Evolutionary conservation across 1,140 invertebrate genomes (phyloP), one percentile per base, ranked within the genome.

Genomic region (Oedothorax gibbosus): DNA sequence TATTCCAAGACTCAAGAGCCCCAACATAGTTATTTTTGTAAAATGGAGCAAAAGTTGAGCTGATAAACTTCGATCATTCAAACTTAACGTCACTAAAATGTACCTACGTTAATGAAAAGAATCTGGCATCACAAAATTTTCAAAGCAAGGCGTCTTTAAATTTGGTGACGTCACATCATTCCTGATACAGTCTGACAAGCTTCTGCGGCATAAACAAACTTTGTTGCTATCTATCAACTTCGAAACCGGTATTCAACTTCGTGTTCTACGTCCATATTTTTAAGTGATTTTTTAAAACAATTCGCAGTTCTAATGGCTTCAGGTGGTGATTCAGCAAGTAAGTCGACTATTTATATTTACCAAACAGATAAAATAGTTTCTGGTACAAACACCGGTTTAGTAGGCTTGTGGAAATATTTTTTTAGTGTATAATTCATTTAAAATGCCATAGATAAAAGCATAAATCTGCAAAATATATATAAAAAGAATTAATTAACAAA

Each of bases 181-280:
- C 72, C 54, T 35, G 54, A 12, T 35, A 57, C 56, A 54, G 21
- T 57, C 54, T 49, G 53, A 5, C 20, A 56, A 57, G 18, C 72
- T 60, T 71, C 50, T 57, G 35, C 18, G 11, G 18, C 15, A 75
- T 75, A 75, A 75, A 75, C 72, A 75, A 75, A 57, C 72, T 75
- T 75, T 20, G 35, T 35, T 35, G 35, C 35, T 35, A 35, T 35
- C 35, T 35, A 35, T 35, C 35, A 35, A 35, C 35, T 35, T 35
- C 35, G 35, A 35, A 35, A n/a, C 50, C 12, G n/a, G 71, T 18
- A 53, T 73, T 18, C 50, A 73, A 73, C 12, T 18, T 56, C n/a
- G 12, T 69, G 12, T 12, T 75, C 14, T 15, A 57, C 57, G 57
- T 12, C 12, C 18, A 62, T 62, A 18, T 57, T 56, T 4, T 73